Evolutionary conservation across 2,888 invertebrate genomes (phyloP).

Genomic region (Eubasilissa splendida): DNA sequence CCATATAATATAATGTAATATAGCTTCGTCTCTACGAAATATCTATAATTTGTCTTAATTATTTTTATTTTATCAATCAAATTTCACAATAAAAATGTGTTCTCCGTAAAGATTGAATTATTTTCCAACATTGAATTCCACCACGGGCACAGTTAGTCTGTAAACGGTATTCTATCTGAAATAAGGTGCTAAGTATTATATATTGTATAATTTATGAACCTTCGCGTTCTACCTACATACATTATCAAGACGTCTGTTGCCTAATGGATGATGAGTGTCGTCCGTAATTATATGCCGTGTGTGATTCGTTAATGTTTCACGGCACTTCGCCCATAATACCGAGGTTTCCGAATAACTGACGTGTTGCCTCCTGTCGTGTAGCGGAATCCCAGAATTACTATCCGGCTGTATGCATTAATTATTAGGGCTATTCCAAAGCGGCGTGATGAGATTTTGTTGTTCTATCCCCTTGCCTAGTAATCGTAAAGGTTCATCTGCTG

Average conservation of each 20-base stretch:
- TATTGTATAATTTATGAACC: too few species aligned
- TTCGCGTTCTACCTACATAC: too few species aligned
- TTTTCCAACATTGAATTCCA: too few species aligned
- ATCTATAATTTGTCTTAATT: too few species aligned
- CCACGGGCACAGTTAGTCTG: too few species aligned
- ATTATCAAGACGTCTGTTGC: constrained; percentile 1
- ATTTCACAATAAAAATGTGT: too few species aligned
- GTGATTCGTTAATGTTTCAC: constrained; percentile 24
- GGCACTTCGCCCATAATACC: constrained; percentile 14
- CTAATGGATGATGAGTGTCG: constrained; percentile 36
- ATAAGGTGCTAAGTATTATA: too few species aligned
- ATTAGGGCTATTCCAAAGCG: constrained; percentile 11
- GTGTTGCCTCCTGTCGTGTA: background rate
- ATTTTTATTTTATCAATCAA: too few species aligned
- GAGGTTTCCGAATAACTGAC: background rate
- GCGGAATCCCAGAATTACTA: constrained; percentile 23
- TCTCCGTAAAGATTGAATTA: too few species aligned
- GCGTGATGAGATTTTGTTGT: constrained; percentile 26
- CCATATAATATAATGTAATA: too few species aligned
- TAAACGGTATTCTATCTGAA: too few species aligned
- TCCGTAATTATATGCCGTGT: constrained; percentile 22
- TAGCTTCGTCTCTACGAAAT: too few species aligned
- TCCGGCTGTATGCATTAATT: constrained; percentile 29
- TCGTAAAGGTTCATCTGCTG: constrained; percentile 1
- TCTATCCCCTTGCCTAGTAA: background rate